phyloP scores from a whole-genome alignment of 2,113 vertebrate species.

The Equus przewalskii region DNA sequence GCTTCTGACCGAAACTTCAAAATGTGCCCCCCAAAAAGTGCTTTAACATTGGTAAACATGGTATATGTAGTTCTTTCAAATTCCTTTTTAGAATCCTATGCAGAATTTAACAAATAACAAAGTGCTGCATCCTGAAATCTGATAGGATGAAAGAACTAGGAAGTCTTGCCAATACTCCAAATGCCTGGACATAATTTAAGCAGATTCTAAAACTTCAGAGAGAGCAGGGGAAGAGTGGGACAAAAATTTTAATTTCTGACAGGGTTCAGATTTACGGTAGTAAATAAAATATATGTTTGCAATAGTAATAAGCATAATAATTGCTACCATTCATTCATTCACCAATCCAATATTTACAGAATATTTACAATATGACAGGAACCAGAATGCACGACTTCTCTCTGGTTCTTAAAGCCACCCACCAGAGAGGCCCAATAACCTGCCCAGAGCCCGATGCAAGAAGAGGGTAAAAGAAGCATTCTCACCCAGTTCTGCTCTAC shows the following conservation, averaged over 20 bases:
- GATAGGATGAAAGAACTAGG: not conserved
- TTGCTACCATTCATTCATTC: not conserved
- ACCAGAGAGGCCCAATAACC: not conserved
- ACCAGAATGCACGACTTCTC: not conserved
- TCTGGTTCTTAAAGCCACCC: not conserved
- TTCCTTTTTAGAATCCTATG: constrained; percentile 32
- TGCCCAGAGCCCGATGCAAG: not conserved
- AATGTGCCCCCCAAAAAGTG: not conserved
- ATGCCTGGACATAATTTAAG: not conserved
- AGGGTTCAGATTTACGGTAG: not conserved
- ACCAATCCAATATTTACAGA: not conserved
- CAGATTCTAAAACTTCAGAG: not conserved
- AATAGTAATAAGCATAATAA: not conserved
- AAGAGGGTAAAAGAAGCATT: not conserved
- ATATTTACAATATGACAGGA: not conserved
- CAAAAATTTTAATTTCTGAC: constrained; percentile 36
- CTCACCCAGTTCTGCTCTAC: not conserved
- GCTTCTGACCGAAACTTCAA: constrained; percentile 48
- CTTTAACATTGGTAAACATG: not conserved
- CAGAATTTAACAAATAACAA: constrained; percentile 45
- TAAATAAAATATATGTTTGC: not conserved
- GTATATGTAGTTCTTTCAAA: constrained; percentile 51
- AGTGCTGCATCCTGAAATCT: not conserved
- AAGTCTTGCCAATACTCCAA: not conserved
- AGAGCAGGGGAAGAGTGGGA: not conserved